A percentile compares a stretch with the other conserved stretches of the same genome.
Evolutionary conservation across 2,888 invertebrate genomes (phyloP).

Genomic region (Chrysolina oricalcia): DNA sequence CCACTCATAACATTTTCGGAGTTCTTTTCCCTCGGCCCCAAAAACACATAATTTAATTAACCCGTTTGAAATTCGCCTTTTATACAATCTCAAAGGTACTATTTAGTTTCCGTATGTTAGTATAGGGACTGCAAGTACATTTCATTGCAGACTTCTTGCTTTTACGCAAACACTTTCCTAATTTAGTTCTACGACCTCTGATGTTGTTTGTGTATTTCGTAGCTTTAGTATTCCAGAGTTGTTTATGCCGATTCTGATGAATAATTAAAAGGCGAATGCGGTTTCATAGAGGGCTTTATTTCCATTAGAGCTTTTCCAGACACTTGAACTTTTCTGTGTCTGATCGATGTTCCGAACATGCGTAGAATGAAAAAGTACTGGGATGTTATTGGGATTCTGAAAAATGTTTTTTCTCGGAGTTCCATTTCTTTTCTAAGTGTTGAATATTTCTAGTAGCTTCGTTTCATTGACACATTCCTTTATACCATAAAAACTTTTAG

Average conservation of each 20-base stretch:
- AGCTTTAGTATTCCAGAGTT: conserved; percentile 9
- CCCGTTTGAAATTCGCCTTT: conserved; percentile 38
- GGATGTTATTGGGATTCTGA: not conserved
- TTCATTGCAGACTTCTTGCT: conserved; percentile 28
- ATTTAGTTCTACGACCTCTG: conserved; percentile 25
- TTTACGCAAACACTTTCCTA: conserved; percentile 28
- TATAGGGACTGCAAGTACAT: conserved; percentile 22
- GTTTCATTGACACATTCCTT: no score
- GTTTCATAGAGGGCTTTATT: not conserved
- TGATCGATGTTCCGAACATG: not conserved
- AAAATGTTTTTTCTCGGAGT: no score
- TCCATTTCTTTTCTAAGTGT: no score
- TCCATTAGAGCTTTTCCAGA: not conserved
- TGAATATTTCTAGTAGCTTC: no score
- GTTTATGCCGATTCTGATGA: conserved; percentile 4
- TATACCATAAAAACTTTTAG: no score
- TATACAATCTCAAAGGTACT: conserved; percentile 48
- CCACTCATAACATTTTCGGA: conserved; percentile 41
- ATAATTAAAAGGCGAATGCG: not conserved
- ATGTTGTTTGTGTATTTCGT: conserved; percentile 24
- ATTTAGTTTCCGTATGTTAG: conserved; percentile 42
- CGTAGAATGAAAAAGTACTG: no score
- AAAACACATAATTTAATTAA: conserved; percentile 51
- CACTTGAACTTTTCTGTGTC: not conserved
- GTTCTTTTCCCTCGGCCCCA: conserved; percentile 29